Percentiles rank a stretch among this genome's conserved stretches.
Conservation (phyloP, 2,113 vertebrate species). For the Lycaon pictus region DNA sequence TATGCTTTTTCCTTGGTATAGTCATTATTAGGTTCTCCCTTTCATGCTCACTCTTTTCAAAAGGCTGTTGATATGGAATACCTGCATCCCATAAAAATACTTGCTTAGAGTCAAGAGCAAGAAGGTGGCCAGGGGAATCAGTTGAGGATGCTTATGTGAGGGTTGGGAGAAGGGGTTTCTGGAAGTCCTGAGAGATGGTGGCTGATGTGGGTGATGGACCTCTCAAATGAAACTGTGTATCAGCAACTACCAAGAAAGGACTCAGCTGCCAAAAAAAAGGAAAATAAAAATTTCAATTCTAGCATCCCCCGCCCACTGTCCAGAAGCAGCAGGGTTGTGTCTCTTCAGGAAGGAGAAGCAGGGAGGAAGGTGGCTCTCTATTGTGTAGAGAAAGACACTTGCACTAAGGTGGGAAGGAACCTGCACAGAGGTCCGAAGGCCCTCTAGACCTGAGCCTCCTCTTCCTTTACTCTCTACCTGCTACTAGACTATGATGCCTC, state of each 20-base stretch:
- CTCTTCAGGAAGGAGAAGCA: neutral
- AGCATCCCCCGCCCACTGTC: neutral
- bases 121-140: neutral
- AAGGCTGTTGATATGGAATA: neutral
- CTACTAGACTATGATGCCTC: too few relatives aligned
- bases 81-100: neutral
- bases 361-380: neutral
- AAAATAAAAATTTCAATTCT: neutral
- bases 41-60: neutral
- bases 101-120: neutral
- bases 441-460: neutral
- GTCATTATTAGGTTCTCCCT: neutral
- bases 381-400: neutral
- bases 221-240: neutral
- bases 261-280: neutral
- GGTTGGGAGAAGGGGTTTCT: too few relatives aligned
- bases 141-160: neutral
- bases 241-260: neutral
- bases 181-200: too few relatives aligned
- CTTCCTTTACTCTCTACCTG: neutral
- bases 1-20: neutral
- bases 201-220: neutral
- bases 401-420: neutral
- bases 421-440: neutral
- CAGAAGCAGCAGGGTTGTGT: neutral